phyloP scores from a whole-genome alignment of 2,113 vertebrate genomes.

The Beaufortia kweichowensis region DNA sequence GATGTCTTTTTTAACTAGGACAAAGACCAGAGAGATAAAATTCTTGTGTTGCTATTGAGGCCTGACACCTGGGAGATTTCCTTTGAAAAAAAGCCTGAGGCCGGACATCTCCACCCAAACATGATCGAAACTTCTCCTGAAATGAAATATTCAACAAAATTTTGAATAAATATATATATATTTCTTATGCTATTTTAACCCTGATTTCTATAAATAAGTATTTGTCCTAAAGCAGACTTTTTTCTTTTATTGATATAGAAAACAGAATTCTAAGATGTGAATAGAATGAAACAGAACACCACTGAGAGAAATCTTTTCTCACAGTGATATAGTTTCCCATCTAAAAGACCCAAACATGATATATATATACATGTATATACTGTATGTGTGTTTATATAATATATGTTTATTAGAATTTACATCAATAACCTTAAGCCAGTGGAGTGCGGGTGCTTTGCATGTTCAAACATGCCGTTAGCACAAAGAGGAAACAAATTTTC shows the following conservation, averaged over 20 bases:
- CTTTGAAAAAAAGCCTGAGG: conserved; percentile 48
- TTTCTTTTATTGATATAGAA: background rate
- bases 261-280: conserved; percentile 34
- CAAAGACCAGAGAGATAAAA: conserved; percentile 43
- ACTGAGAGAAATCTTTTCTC: conserved; percentile 36
- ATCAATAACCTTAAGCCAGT: background rate
- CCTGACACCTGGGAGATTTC: conserved; percentile 44
- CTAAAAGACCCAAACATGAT: conserved; percentile 2
- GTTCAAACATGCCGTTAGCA: conserved; percentile 2
- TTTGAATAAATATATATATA: background rate
- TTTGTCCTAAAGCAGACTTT: background rate
- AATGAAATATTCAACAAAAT: background rate
- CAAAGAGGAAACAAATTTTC: background rate
- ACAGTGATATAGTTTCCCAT: conserved; percentile 57
- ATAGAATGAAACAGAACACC: conserved; percentile 49
- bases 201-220: background rate
- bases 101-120: conserved; percentile 41
- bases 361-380: no score
- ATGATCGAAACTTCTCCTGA: conserved; percentile 4
- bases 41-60: conserved; percentile 40
- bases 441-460: conserved; percentile 6
- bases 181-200: background rate
- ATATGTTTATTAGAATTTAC: background rate
- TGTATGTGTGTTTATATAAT: no score
- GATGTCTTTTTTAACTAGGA: conserved; percentile 41